Evolutionary conservation across 2,797 vertebrate genomes (phyloP), one percentile per base, ranked within the genome.

Genomic region (Pseudochaenichthys georgianus): DNA sequence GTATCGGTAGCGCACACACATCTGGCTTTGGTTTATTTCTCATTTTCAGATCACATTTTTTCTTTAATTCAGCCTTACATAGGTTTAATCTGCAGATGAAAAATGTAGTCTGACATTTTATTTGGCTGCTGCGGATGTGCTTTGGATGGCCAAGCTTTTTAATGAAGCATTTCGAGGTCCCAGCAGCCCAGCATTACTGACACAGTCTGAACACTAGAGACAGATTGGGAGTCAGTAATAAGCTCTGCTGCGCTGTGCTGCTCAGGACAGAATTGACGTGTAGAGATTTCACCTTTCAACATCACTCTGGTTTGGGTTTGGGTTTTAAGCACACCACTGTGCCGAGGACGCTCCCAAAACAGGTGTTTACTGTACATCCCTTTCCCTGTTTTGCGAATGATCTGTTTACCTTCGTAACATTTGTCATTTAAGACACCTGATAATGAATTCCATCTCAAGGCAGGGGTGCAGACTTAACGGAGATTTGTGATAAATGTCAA

Each of bases 91-190:
- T 91, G 85, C 65, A 53, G 80, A 84, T 94, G 94, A 94, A 93
- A 94, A 95, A 95, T 94, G 88, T 54, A 76, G 74, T 90, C 78
- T 94, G 94, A 94, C 94, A 95, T 87, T 93, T 93, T 95, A 94
- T 95, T 95, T 94, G 90, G 83, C 91, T 86, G 88, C 88, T 62
- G 68, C 61, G 69, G 87, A 88, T 89, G 89, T 81, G 87, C 88
- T 90, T 67, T 86, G 81, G 84, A 87, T 88, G 83, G 87, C 91
- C 86, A 83, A 83, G 87, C 82, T 77, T 90, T 93, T 93, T 94
- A 94, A 95, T 95, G 93, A 93, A 95, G 88, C 84, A 62, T 90
- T 90, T 91, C 76, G 63, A 87, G 80, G 80, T 83, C 85, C 81
- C 75, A 59, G 76, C 79, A 79, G 83, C 80, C 88, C 78, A 13